Evolutionary conservation across 2,797 vertebrate genomes (phyloP), one percentile per base, ranked within the genome.

Genomic region (Hirundo rustica): DNA sequence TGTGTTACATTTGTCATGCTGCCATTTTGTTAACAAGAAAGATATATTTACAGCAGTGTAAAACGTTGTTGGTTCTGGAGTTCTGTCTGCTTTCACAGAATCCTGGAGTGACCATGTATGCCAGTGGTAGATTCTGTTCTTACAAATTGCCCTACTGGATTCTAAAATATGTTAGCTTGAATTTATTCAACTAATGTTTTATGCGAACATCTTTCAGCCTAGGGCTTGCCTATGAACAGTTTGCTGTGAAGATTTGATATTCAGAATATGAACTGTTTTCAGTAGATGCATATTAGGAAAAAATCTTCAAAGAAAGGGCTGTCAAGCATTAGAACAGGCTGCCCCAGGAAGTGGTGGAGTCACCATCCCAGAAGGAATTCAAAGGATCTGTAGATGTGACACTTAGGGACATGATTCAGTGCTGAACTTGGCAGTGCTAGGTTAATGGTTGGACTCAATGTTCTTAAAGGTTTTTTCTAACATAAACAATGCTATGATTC

Each of bases 161-260:
- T 82, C 71, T 83, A 80, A 90, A 92, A 81, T 72, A 51, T 18
- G 45, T 92, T 94, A 70, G 76, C 81, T 67, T 88, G 74, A 93
- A 90, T 94, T 88, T 91, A 95, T 93, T 91, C 91, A 94, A 22
- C 88, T 92, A 67, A 87, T 95, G 80, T 95, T 96, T 96, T 93
- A 95, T 96, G 88, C 21, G 22, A 93, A 93, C 76, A 84, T 95
- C 64, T 92, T 96, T 95, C 91, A 89, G 93, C 93, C 95, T 88
- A 88, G 60, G 89, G 95, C 93, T 96, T 93, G 80, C 95, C 93
- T 74, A 7, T 40, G 91, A 96, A 96, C 51, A 44, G 60, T 90
- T 96, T 93, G 53, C 91, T 81, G 77, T 67, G 73, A 90, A 88
- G 92, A 85, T 92, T 79, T 95, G 77, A 82, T 96, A 89, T 88